phyloP scores from a whole-genome alignment of 2,113 vertebrate species.

The Cinclus cinclus region DNA sequence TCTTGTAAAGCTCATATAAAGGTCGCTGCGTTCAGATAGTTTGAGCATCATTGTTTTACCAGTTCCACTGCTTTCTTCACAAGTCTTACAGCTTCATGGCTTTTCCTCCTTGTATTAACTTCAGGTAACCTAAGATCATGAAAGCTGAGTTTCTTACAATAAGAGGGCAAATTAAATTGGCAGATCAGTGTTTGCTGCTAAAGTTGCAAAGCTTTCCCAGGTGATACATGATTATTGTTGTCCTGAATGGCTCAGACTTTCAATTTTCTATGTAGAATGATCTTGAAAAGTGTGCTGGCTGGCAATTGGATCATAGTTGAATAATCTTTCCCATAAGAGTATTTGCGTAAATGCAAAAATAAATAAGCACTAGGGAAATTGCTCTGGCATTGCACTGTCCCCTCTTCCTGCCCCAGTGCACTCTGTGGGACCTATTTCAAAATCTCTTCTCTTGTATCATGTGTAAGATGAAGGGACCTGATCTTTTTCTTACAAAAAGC shows the following conservation, averaged over 20 bases:
- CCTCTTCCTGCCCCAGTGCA: not conserved
- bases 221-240: not conserved
- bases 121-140: not conserved
- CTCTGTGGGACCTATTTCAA: not conserved
- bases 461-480: not conserved
- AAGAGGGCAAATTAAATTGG: not conserved
- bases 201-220: not conserved
- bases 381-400: not conserved
- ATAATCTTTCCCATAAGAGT: not conserved
- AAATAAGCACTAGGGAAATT: not conserved
- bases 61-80: not conserved
- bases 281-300: not conserved
- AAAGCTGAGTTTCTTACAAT: not conserved
- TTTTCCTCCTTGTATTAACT: not conserved
- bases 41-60: not conserved
- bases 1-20: not conserved
- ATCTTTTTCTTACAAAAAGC: not conserved
- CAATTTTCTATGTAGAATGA: not conserved
- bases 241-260: not conserved
- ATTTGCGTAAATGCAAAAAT: not conserved
- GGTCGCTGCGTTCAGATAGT: fast-evolving
- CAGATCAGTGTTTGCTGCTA: not conserved
- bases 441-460: not conserved
- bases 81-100: not conserved
- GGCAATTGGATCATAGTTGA: not conserved